Evolutionary conservation across 2,888 invertebrate genomes (phyloP), one percentile per base, ranked within the genome.

Genomic region (Scrobipalpa costella): DNA sequence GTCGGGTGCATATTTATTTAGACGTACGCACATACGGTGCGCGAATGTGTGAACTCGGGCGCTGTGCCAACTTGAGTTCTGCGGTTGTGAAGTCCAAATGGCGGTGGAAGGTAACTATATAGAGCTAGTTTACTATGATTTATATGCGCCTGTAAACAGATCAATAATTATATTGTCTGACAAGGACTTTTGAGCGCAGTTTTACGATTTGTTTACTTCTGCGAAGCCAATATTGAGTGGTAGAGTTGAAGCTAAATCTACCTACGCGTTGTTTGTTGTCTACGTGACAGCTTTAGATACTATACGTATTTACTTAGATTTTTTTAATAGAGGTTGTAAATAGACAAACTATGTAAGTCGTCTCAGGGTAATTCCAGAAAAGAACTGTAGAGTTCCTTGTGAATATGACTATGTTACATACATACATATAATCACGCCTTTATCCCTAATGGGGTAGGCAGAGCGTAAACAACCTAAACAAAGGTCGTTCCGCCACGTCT

Each of bases 41-140:
- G 36, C 36, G 58, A n/a, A 34, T 15, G 17, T 55, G 34, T 15
- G 34, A 15, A 7, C 33, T 0, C 73, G 81, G 81, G 83, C 77
- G 64, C 33, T 61, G 58, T 62, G 80, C 83, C 81, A 85, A 79
- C 67, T 67, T 68, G 69, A 71, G 70, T 73, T 71, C 69, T 71
- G 63, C 66, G 71, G 34, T 44, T 68, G 67, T 63, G 68, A 79
- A 72, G 74, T 77, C 77, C 83, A 85, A 84, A 84, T 84, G 85
- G 83, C 83, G 83, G 70, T 76, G 75, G 72, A 76, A 74, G 79
- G 84, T 84, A 80, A 73, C 17, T 57, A 38, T 36, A 34, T 33
- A n/a, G 9, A 50, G n/a, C 33, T 55, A 55, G 80, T 74, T 69
- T 69, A 70, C 63, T 71, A 62, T 65, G 21, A 59, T 57, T 63